These are phyloP conservation scores for Lasioglossum oenotherae DNA, from an alignment of 2,888 invertebrate species.

Conservation along the genomic window DNA sequence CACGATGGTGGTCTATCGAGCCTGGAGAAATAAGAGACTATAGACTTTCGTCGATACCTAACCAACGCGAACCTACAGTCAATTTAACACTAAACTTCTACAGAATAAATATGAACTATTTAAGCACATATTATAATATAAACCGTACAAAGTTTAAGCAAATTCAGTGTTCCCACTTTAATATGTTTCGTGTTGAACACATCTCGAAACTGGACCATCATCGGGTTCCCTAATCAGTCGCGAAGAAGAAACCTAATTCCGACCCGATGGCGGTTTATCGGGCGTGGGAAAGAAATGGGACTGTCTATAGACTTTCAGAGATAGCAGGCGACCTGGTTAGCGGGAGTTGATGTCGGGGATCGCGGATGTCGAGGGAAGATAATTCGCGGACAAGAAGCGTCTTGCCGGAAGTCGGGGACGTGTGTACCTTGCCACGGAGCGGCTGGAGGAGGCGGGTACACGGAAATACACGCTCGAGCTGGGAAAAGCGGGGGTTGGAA, in stretches of 20 bases:
- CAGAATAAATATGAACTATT: too few relatives aligned
- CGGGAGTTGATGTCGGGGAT: too few relatives aligned
- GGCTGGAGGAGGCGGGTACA: slow-evolving; percentile 14
- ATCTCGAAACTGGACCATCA: neutral
- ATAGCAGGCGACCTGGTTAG: neutral
- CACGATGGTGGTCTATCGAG: neutral
- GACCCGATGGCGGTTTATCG: neutral
- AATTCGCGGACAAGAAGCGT: slow-evolving; percentile 6
- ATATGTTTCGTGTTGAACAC: neutral
- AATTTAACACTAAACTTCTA: neutral
- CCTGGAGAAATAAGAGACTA: neutral
- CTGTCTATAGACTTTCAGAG: neutral
- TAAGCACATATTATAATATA: too few relatives aligned
- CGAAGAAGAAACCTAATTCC: neutral
- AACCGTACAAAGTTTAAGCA: too few relatives aligned
- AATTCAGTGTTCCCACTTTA: too few relatives aligned
- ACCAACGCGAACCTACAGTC: neutral
- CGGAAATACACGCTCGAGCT: slow-evolving; percentile 25
- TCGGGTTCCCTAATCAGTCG: neutral
- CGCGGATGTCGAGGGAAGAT: neutral
- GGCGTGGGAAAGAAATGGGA: neutral
- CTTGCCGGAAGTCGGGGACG: slow-evolving; percentile 5
- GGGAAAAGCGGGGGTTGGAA: slow-evolving; percentile 14
- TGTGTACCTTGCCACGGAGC: slow-evolving; percentile 23
- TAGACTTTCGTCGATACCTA: neutral